Base-by-base conservation (phyloP, 2,113 vertebrate species). In the Pelecanoides urinatrix region DNA sequence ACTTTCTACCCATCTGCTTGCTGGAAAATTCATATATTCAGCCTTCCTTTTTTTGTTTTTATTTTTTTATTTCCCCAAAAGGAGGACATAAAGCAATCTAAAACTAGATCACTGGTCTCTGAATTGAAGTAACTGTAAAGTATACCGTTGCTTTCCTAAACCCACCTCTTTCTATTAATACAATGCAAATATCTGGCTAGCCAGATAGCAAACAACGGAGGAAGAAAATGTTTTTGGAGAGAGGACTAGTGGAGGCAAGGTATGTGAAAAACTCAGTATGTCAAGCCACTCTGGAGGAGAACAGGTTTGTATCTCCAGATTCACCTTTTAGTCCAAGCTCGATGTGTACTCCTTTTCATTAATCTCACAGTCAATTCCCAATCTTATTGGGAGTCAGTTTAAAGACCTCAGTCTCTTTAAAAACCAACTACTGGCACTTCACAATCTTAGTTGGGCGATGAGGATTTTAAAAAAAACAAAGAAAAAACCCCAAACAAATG, bases 1-100 rank as follows among this genome's bases (percentile, higher is more conserved):
- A 42, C 38, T 90, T 88, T 85, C 81, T 82, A 66, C 13, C 8
- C 21, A n/a, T 82, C 7, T 75, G 9, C 36, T 63, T 77, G 38
- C 21, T 78, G 81, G 32, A 94, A 95, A 89, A 95, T 30, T 76
- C 49, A 44, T 21, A 38, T 42, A 73, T 71, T 91, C 61, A 65
- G 29, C 32, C 9, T 68, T 3, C 4, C 9, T 7, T 9, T 17
- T 27, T 53, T 29, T 27, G 26, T 42, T 16, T 7, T 9, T 19
- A 27, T 30, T n/a, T 25, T 32, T 8, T 9, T 19, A 6, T 13
- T 23, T 8, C 4, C 7, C 10, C 13, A 6, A 20, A 18, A 77
- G n/a, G 21, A 77, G 29, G 15, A 44, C n/a, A 77, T 59, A 88
- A 88, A 70, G 16, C 32, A 68, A 61, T 52, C 44, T 81, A 81